A percentile compares a stretch with the other conserved stretches of the same genome.
Evolutionary conservation across 1,140 invertebrate species (phyloP).

Genomic region (Helicoverpa armigera): DNA sequence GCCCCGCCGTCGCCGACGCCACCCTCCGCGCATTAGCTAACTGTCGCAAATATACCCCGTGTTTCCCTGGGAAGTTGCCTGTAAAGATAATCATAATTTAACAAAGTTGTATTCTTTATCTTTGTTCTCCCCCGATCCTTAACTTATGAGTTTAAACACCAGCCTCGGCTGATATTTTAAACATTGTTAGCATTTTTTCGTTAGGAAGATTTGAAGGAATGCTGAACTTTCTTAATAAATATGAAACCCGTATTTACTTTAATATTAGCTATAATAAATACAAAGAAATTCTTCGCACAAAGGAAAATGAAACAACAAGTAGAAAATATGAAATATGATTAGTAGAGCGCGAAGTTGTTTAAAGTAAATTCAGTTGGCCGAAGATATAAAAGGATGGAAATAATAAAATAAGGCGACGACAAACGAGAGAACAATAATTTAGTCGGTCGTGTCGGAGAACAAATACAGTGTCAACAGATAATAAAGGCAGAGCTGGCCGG

Average conservation of each 20-base stretch:
- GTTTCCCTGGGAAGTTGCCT: constrained; percentile 14
- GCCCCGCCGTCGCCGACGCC: constrained; percentile 48
- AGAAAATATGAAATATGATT: constrained; percentile 49
- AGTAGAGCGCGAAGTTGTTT: constrained; percentile 45
- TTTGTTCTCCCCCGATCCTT: constrained; percentile 23
- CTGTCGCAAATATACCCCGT: constrained; percentile 41
- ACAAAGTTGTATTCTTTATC: constrained; percentile 37
- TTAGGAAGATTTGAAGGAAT: constrained; percentile 43
- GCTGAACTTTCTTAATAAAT: constrained; percentile 45
- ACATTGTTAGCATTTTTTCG: constrained; percentile 45
- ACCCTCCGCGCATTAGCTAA: constrained; percentile 44
- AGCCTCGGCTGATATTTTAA: constrained; percentile 39
- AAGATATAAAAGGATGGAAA: constrained; percentile 42
- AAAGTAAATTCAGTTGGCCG: constrained; percentile 42
- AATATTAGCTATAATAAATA: constrained; percentile 53
- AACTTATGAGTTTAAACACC: constrained; percentile 43
- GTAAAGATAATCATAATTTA: constrained; percentile 46
- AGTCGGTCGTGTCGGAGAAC: constrained; percentile 61
- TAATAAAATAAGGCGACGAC: constrained; percentile 51
- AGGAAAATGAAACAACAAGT: constrained; percentile 24
- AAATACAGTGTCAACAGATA: constrained; percentile 70
- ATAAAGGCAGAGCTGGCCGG: constrained; percentile 63
- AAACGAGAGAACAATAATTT: constrained; percentile 64
- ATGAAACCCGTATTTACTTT: constrained; percentile 41
- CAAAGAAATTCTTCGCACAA: constrained; percentile 51